phyloP scores from a whole-genome alignment of 1,140 invertebrate species.

The Euglossa dilemma region DNA sequence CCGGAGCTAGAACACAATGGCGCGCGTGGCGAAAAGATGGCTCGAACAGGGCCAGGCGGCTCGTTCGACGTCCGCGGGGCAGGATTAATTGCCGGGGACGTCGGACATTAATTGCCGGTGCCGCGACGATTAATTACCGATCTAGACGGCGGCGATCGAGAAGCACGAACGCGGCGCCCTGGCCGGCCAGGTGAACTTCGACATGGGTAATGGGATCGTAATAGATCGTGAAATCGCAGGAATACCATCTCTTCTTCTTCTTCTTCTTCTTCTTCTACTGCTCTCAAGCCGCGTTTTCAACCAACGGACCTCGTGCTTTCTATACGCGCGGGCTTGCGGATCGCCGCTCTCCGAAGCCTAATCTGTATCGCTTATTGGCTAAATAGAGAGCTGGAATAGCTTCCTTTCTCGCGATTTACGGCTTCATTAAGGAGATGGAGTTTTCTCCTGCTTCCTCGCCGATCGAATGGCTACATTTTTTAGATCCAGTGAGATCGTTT shows the following conservation, averaged over 20 bases:
- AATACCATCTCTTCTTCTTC: background rate
- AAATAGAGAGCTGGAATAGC: too few species aligned
- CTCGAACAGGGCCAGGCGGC: constrained; percentile 22
- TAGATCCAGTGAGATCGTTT: too few species aligned
- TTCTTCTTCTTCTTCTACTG: too few species aligned
- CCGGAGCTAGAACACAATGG: constrained; percentile 21
- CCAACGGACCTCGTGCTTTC: background rate
- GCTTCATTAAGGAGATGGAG: too few species aligned
- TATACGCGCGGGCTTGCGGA: too few species aligned
- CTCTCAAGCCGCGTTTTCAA: too few species aligned
- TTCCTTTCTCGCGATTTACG: too few species aligned
- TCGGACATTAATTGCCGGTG: constrained; percentile 64
- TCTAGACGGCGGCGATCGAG: constrained; percentile 31
- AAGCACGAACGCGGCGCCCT: background rate
- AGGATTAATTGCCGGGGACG: constrained; percentile 62
- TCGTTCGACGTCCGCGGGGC: constrained; percentile 28
- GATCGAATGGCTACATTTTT: too few species aligned
- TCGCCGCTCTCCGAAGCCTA: too few species aligned
- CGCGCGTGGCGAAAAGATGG: constrained; percentile 41
- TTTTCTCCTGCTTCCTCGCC: too few species aligned
- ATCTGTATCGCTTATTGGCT: too few species aligned
- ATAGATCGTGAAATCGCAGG: constrained; percentile 43
- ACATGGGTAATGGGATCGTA: constrained; percentile 46
- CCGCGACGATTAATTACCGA: constrained; percentile 63
- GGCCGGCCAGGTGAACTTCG: constrained; percentile 34